Evolutionary conservation across 2,888 invertebrate species (phyloP).

Genomic region (Lasioglossum vierecki): DNA sequence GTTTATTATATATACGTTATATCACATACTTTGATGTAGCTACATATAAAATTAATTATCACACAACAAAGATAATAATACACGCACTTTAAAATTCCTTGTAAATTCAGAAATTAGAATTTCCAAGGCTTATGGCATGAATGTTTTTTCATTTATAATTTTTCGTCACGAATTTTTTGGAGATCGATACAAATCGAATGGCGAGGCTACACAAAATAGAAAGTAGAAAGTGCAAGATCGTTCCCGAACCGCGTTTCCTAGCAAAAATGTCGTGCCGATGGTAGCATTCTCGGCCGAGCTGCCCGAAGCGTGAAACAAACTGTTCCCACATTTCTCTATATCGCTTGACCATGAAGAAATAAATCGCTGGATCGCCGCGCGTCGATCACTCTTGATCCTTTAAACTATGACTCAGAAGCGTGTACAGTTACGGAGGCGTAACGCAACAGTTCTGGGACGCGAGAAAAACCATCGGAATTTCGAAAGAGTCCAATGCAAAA

Average conservation of each 20-base stretch:
- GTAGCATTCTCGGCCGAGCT: slow-evolving; percentile 31
- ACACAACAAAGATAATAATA: too few relatives aligned
- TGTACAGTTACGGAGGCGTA: slow-evolving; percentile 43
- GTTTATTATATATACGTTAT: too few relatives aligned
- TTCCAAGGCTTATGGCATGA: too few relatives aligned
- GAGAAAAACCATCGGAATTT: slow-evolving; percentile 41
- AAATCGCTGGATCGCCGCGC: slow-evolving; percentile 48
- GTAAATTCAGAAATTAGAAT: too few relatives aligned
- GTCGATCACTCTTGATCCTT: slow-evolving; percentile 50
- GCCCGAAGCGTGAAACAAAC: slow-evolving; percentile 51
- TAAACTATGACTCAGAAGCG: slow-evolving; percentile 46
- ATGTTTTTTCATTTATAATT: too few relatives aligned
- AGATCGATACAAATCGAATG: not conserved
- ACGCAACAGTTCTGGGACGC: slow-evolving; percentile 31
- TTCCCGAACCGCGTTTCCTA: not conserved
- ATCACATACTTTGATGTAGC: too few relatives aligned
- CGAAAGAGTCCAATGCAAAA: slow-evolving; percentile 39
- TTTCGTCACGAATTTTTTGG: not conserved
- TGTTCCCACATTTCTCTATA: slow-evolving; percentile 52
- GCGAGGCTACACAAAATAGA: not conserved
- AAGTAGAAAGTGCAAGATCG: slow-evolving; percentile 33
- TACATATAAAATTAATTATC: too few relatives aligned
- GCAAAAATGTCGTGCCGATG: slow-evolving; percentile 28
- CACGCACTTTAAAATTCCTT: too few relatives aligned
- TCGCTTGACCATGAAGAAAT: slow-evolving; percentile 57